Evolutionary conservation across 2,113 vertebrate species (phyloP).

Genomic region (Gallinago undulata): DNA sequence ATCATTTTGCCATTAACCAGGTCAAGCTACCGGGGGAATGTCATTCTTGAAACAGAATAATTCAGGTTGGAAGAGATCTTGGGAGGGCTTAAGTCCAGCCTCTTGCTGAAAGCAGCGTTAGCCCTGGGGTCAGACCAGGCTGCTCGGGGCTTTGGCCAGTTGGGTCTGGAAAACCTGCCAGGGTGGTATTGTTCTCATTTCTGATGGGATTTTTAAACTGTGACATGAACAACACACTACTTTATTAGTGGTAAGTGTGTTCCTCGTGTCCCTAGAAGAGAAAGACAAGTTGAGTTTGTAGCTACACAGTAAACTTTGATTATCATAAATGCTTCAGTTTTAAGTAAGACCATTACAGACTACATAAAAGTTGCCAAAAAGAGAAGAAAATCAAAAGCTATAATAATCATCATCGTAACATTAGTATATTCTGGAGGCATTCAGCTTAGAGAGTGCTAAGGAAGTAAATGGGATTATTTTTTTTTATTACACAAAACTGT

Average conservation of each 20-base stretch:
- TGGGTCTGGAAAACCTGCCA: not conserved
- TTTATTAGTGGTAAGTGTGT: not conserved
- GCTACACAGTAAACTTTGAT: not conserved
- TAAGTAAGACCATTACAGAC: not conserved
- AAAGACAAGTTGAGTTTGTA: not conserved
- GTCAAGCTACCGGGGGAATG: not conserved
- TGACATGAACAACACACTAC: not conserved
- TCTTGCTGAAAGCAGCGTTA: not conserved
- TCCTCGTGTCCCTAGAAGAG: not conserved
- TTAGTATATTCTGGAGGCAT: not conserved
- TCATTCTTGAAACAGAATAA: not conserved
- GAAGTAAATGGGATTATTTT: not conserved
- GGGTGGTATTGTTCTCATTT: not conserved
- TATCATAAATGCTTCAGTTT: not conserved
- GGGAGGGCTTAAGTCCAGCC: not conserved
- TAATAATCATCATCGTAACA: not conserved
- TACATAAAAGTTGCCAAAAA: not conserved
- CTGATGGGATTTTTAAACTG: not conserved
- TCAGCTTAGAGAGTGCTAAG: not conserved
- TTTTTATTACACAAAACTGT: not conserved
- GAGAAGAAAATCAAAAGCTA: not conserved
- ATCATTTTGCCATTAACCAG: not conserved
- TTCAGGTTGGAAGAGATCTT: not conserved
- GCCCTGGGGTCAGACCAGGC: not conserved
- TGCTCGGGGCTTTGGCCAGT: not conserved